Percentiles rank a stretch among this genome's conserved stretches.
Evolutionary conservation across 2,888 invertebrate genomes (phyloP).

Genomic region (Trichogramma dendrolimi): DNA sequence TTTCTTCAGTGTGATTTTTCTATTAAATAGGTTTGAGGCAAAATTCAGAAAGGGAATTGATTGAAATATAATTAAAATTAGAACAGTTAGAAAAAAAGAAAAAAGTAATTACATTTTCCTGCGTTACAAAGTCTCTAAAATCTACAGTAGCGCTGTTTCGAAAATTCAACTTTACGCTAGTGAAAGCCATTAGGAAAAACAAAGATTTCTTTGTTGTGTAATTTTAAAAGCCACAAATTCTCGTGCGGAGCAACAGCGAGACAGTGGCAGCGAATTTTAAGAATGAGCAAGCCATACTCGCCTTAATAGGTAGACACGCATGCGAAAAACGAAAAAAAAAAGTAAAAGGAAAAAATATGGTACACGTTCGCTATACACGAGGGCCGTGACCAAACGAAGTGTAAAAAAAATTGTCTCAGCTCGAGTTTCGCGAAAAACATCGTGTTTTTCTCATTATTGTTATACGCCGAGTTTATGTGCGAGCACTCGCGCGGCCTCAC

Average conservation of each 20-base stretch:
- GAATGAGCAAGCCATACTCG: no score
- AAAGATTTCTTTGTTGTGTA: background rate
- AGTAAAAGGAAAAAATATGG: background rate
- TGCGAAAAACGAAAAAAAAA: background rate
- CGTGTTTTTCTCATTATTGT: slow-evolving; percentile 16
- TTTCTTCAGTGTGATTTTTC: background rate
- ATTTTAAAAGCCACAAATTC: slow-evolving; percentile 13
- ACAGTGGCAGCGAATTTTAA: no score
- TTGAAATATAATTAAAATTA: background rate
- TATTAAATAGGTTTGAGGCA: background rate
- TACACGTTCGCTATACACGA: background rate
- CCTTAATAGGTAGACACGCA: background rate
- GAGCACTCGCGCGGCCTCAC: no score
- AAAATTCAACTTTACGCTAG: background rate
- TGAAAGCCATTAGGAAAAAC: background rate
- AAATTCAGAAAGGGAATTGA: background rate
- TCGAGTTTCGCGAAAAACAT: slow-evolving; percentile 12
- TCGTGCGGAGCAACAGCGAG: no score
- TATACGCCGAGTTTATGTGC: no score
- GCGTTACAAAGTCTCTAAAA: background rate
- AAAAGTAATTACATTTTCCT: background rate
- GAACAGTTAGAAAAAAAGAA: background rate
- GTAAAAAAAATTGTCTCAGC: slow-evolving; percentile 12
- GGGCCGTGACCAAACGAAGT: slow-evolving; percentile 8
- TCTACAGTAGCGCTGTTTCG: background rate